Base-by-base conservation (phyloP, 2,113 vertebrate genomes). In the Spermophilus dauricus region DNA sequence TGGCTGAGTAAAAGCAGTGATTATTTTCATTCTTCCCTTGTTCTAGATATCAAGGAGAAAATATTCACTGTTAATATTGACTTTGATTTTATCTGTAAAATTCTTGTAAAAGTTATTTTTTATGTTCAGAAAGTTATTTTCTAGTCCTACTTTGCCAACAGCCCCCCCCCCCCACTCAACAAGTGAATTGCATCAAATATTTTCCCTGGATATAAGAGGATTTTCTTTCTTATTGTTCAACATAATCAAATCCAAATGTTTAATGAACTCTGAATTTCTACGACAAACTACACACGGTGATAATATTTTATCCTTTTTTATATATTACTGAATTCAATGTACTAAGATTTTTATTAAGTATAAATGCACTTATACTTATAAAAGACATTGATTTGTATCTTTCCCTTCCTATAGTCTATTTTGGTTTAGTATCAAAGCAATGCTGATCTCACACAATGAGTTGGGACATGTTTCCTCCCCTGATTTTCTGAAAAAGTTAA, bases 401-500 rank as follows among this genome's bases (percentile, higher is more conserved):
- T 75, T 53, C 28, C 34, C 11, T 86, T 91, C 37, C 42, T 48
- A 6, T 28, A 85, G 48, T 53, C 32, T 45, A n/a, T 32, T 83
- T 37, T 48, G 72, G 42, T 39, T 67, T 73, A 80, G 20, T 39
- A 58, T 39, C 8, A 84, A 67, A 91, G 12, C 10, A 30, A 65
- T 22, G 17, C 17, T 73, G 77, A 0, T 83, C 34, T 84, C 22
- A 78, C 72, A 78, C 94, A 91, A 84, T 78, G 8, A 73, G 26
- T 24, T 67, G 42, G 14, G 8, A 53, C 20, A 48, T 56, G 17
- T 63, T 91, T 89, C 28, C 6, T 53, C 22, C 14, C 90, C 58
- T 45, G 8, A 92, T 76, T 86, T 97, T 90, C 34, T 76, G 28
- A 95, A 84, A 70, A 13, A 72, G n/a, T 65, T 92, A 65, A n/a